These are phyloP conservation scores for Serrognathus titanus DNA, from an alignment of 2,888 invertebrate species.

Conservation along the genomic window DNA sequence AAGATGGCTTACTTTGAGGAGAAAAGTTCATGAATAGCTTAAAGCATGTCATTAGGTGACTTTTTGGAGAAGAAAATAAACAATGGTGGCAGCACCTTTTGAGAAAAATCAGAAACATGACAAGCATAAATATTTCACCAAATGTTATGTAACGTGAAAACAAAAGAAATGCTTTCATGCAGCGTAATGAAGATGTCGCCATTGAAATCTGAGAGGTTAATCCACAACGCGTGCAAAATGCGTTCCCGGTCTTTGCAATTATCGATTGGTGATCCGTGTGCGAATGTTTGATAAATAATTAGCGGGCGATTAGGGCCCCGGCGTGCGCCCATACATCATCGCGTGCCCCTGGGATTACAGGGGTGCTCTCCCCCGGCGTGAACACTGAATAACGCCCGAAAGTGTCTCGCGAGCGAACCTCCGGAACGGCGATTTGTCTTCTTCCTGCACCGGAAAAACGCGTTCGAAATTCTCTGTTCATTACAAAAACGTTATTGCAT, in stretches of 20 bases:
- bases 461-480: too few species aligned
- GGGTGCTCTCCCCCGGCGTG: slow-evolving; percentile 9
- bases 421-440: too few species aligned
- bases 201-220: slow-evolving; percentile 9
- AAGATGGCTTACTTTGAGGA: too few species aligned
- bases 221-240: slow-evolving; percentile 11
- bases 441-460: too few species aligned
- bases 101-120: not conserved
- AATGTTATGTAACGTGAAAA: slow-evolving; percentile 9
- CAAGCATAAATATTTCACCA: slow-evolving; percentile 12
- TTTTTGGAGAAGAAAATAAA: too few species aligned
- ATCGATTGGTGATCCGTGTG: slow-evolving; percentile 24
- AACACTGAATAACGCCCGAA: not conserved
- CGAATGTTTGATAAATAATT: slow-evolving; percentile 30
- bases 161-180: slow-evolving; percentile 8
- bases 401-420: too few species aligned
- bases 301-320: slow-evolving; percentile 25
- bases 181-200: slow-evolving; percentile 8
- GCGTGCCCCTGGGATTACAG: slow-evolving; percentile 24
- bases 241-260: slow-evolving; percentile 13
- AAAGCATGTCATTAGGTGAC: too few species aligned
- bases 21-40: too few species aligned
- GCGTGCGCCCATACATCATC: slow-evolving; percentile 25
- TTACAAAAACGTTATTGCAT: too few species aligned
- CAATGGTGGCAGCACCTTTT: not conserved